These are phyloP conservation scores for Schlechtendalia chinensis DNA, from an alignment of 1,140 invertebrate genomes.

Conservation along the genomic window DNA sequence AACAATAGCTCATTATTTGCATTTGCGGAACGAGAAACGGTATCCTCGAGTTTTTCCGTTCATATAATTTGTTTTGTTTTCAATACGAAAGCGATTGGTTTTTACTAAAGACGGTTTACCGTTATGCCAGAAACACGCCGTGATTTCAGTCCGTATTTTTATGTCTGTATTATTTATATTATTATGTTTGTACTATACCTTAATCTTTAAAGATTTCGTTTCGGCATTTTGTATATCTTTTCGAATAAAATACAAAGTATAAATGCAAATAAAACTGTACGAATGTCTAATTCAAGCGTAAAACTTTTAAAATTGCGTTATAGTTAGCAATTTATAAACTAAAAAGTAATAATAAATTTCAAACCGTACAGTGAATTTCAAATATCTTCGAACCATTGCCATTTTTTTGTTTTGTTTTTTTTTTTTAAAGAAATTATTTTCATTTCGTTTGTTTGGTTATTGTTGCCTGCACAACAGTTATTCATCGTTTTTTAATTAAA, in stretches of 20 bases:
- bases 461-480: background rate
- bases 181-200: background rate
- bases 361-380: background rate
- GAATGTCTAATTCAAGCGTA: background rate
- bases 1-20: constrained; percentile 28
- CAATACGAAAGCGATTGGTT: constrained; percentile 23
- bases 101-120: background rate
- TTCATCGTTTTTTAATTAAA: background rate
- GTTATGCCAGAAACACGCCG: background rate
- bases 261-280: background rate
- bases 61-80: constrained; percentile 22
- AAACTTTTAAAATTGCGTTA: background rate
- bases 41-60: background rate
- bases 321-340: background rate
- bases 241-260: background rate
- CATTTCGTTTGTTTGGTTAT: too few relatives aligned
- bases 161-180: background rate
- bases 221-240: background rate
- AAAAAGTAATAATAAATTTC: background rate
- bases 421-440: too few relatives aligned
- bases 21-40: constrained; percentile 5
- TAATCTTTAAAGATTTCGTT: background rate
- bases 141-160: constrained; percentile 14
- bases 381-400: too few relatives aligned
- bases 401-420: too few relatives aligned